A percentile compares a stretch with the other conserved stretches of the same genome.
phyloP scores from a whole-genome alignment of 2,113 vertebrate species.

The Lasiurus borealis region DNA sequence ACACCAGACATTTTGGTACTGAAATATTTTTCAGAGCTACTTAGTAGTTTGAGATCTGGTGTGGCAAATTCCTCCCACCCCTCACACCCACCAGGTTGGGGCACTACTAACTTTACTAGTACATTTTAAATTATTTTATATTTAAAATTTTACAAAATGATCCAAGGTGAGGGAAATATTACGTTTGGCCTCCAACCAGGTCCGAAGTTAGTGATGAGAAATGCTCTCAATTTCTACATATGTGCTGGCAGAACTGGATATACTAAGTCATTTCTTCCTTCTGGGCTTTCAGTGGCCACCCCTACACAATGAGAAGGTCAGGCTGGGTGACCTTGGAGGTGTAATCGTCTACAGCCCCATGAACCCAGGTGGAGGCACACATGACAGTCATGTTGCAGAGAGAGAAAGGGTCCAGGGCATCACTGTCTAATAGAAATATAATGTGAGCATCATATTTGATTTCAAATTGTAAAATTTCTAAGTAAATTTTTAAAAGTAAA shows the following conservation, averaged over 20 bases:
- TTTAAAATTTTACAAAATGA: background rate
- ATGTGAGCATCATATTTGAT: background rate
- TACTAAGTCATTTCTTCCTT: conserved; percentile 13
- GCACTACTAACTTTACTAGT: background rate
- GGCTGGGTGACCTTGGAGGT: background rate
- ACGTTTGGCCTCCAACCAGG: background rate
- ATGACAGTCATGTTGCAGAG: background rate
- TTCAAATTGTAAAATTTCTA: background rate
- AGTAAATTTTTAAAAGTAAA: background rate
- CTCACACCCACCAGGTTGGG: background rate
- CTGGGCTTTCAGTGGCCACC: background rate
- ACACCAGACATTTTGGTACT: background rate
- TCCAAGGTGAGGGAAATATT: background rate
- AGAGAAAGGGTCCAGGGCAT: background rate
- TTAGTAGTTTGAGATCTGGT: background rate
- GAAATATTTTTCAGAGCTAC: background rate
- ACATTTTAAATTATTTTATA: background rate
- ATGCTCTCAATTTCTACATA: background rate
- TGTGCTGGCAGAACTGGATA: background rate
- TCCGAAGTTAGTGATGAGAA: background rate
- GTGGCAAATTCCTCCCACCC: background rate
- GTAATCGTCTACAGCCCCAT: background rate
- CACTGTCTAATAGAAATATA: background rate
- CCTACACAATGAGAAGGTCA: background rate
- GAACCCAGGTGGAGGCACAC: background rate